Conservation (phyloP, 1,140 invertebrate genomes). For the Lerema accius region DNA sequence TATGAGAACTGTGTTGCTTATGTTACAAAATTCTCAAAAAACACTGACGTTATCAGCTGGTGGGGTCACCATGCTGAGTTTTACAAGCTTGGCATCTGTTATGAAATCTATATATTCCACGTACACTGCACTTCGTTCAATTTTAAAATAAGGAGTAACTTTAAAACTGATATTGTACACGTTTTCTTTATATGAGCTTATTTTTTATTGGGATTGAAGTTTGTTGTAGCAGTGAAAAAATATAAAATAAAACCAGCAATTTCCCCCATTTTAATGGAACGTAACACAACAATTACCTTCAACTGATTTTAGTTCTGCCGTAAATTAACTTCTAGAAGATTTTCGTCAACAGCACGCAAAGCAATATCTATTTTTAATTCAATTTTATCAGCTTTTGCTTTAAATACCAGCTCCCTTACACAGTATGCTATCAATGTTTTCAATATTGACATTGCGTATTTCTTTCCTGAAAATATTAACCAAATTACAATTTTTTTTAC, state of each 20-base stretch:
- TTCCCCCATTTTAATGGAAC: too few relatives aligned
- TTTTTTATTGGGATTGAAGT: too few relatives aligned
- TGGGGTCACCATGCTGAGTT: slow-evolving; percentile 48
- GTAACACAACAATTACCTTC: too few relatives aligned
- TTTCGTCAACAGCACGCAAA: slow-evolving; percentile 39
- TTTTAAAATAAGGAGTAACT: neutral
- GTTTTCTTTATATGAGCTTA: too few relatives aligned
- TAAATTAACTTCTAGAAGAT: slow-evolving; percentile 44
- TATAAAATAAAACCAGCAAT: too few relatives aligned
- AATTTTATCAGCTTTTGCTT: slow-evolving; percentile 46
- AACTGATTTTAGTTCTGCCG: too few relatives aligned
- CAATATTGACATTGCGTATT: slow-evolving; percentile 54
- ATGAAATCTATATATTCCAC: too few relatives aligned
- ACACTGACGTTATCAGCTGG: slow-evolving; percentile 56
- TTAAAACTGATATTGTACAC: too few relatives aligned
- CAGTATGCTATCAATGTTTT: slow-evolving; percentile 54
- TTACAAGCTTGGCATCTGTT: too few relatives aligned
- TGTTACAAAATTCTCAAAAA: slow-evolving; percentile 58
- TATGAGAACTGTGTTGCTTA: slow-evolving; percentile 51
- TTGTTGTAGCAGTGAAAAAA: too few relatives aligned
- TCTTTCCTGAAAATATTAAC: slow-evolving; percentile 49
- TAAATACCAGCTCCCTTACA: slow-evolving; percentile 47
- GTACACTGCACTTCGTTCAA: slow-evolving; percentile 50
- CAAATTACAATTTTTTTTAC: too few relatives aligned
- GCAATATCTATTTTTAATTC: slow-evolving; percentile 49